Evolutionary conservation across 2,113 vertebrate genomes (phyloP).

Genomic region (Pterophyllum scalare): DNA sequence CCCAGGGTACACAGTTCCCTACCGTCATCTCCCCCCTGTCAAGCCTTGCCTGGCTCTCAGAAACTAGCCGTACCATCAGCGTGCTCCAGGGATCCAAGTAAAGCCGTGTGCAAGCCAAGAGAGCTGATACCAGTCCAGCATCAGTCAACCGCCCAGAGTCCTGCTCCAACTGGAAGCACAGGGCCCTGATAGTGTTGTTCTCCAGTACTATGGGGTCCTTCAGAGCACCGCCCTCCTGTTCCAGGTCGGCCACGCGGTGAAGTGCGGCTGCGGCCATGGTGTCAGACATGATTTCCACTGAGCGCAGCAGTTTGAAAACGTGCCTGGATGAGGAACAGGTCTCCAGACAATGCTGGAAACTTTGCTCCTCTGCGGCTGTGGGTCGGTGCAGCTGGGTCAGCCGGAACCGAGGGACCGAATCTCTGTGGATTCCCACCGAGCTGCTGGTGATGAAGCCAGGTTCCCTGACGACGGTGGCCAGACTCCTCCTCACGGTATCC

Average conservation of each 20-base stretch:
- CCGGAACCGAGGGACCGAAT: constrained; percentile 42
- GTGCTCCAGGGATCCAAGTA: constrained; percentile 81
- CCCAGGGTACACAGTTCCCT: constrained; percentile 84
- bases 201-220: constrained; percentile 78
- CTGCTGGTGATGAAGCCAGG: constrained; percentile 66
- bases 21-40: constrained; percentile 70
- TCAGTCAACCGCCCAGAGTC: constrained; percentile 80
- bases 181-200: constrained; percentile 75
- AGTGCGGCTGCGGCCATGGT: constrained; percentile 82
- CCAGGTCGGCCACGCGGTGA: constrained; percentile 86
- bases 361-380: constrained; percentile 68
- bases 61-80: constrained; percentile 81
- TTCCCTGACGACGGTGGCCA: constrained; percentile 67
- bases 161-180: constrained; percentile 86
- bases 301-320: constrained; percentile 81
- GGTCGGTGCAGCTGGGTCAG: constrained; percentile 59
- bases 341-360: constrained; percentile 69
- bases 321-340: constrained; percentile 77
- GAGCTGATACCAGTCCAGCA: constrained; percentile 76
- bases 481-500: constrained; percentile 51
- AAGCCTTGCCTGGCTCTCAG: constrained; percentile 83
- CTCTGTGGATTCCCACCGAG: constrained; percentile 62
- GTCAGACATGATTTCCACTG: constrained; percentile 78
- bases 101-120: constrained; percentile 84
- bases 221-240: constrained; percentile 60